Conservation (phyloP, 2,888 invertebrate genomes). For the Graphium colonna region DNA sequence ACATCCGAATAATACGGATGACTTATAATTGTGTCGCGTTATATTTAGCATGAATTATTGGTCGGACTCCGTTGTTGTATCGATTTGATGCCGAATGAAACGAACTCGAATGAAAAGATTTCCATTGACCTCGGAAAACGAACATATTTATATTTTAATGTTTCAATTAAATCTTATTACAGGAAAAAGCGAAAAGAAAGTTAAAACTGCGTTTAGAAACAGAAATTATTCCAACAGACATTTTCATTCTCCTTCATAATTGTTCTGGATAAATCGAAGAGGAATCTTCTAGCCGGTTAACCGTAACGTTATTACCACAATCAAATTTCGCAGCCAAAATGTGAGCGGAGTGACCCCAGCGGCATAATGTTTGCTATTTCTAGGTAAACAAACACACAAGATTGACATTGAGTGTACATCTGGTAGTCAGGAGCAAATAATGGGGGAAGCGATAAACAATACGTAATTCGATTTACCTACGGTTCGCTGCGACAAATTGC, state of each 20-base stretch:
- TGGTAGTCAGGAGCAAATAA: slow-evolving; percentile 75
- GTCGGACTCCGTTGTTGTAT: slow-evolving; percentile 66
- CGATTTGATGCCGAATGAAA: not conserved
- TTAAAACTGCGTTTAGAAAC: no score
- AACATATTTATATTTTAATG: no score
- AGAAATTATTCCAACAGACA: not conserved
- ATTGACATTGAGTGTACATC: slow-evolving; percentile 78
- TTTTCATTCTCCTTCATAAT: slow-evolving; percentile 10
- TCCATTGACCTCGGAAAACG: slow-evolving; percentile 8
- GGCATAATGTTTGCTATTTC: slow-evolving; percentile 70
- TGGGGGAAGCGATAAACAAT: slow-evolving; percentile 68
- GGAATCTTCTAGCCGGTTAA: slow-evolving; percentile 25
- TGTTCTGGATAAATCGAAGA: slow-evolving; percentile 8
- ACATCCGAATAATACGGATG: slow-evolving; percentile 71
- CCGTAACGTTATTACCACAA: slow-evolving; percentile 61
- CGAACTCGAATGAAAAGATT: slow-evolving; percentile 17
- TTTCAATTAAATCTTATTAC: slow-evolving; percentile 5
- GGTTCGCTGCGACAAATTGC: slow-evolving; percentile 62
- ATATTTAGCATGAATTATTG: slow-evolving; percentile 79
- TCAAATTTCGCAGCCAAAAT: slow-evolving; percentile 64
- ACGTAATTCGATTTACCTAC: slow-evolving; percentile 70
- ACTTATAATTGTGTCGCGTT: slow-evolving; percentile 75
- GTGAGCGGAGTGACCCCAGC: slow-evolving; percentile 63
- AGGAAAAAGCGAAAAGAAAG: no score
- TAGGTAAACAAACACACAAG: slow-evolving; percentile 74